Conservation (phyloP, 1,140 invertebrate species). For the Nephila pilipes region DNA sequence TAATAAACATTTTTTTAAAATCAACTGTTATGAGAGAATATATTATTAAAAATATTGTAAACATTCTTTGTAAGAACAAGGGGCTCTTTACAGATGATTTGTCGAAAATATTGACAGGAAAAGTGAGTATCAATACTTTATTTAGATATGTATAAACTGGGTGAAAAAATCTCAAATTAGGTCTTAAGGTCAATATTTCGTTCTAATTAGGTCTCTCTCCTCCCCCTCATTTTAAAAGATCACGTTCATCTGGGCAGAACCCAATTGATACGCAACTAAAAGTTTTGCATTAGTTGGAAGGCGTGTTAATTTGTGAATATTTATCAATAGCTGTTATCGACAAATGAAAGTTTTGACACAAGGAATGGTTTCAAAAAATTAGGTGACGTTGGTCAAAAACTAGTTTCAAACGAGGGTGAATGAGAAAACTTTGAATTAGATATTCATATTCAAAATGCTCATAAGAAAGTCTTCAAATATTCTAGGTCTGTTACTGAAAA, state of each 20-base stretch:
- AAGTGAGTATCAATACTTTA: neutral
- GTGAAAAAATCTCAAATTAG: neutral
- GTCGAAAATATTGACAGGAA: too few relatives aligned
- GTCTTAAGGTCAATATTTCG: conserved; percentile 20
- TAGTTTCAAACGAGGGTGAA: too few relatives aligned
- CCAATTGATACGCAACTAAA: neutral
- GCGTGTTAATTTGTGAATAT: neutral
- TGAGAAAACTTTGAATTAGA: too few relatives aligned
- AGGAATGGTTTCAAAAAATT: neutral
- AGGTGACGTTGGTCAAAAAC: neutral
- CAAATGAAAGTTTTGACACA: neutral
- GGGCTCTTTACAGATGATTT: too few relatives aligned
- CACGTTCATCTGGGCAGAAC: conserved; percentile 21
- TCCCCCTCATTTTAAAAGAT: conserved; percentile 5
- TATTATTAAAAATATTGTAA: too few relatives aligned
- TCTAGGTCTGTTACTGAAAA: too few relatives aligned
- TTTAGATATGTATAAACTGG: neutral
- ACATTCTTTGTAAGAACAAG: too few relatives aligned
- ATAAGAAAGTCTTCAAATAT: too few relatives aligned
- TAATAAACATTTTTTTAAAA: too few relatives aligned
- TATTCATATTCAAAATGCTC: too few relatives aligned
- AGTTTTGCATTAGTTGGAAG: neutral
- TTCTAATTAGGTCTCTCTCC: conserved; percentile 3
- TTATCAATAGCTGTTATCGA: neutral
- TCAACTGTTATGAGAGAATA: too few relatives aligned